These are phyloP conservation scores for Protosalanx chinensis DNA, from an alignment of 2,797 vertebrate species.

Conservation along the genomic window DNA sequence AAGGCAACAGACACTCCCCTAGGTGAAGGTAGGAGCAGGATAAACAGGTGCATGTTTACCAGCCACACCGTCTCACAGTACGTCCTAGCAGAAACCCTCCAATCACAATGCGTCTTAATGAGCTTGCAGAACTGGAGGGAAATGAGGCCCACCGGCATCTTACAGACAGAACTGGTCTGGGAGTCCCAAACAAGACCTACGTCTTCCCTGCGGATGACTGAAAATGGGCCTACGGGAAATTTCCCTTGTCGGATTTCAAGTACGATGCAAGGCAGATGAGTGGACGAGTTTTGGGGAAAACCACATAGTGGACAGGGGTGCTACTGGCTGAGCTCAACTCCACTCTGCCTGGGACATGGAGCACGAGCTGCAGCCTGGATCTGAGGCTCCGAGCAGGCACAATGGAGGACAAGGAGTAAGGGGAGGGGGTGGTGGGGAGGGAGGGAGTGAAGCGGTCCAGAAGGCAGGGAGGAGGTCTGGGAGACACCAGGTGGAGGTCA, in stretches of 20 bases:
- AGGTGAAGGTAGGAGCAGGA: no score
- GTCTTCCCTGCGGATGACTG: slow-evolving; percentile 24
- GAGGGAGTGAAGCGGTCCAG: slow-evolving; percentile 25
- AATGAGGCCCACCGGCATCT: no score
- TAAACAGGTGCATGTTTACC: no score
- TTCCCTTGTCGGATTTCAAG: slow-evolving; percentile 3
- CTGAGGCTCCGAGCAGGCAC: slow-evolving; percentile 25
- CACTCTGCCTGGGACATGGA: neutral
- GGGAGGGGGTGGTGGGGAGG: slow-evolving; percentile 34
- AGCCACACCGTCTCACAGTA: no score
- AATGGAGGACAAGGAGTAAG: slow-evolving; percentile 24
- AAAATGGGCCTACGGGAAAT: slow-evolving; percentile 25
- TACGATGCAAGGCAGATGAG: slow-evolving; percentile 35
- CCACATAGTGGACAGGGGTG: no score
- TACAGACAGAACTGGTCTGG: no score
- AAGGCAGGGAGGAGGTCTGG: no score
- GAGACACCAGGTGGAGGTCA: slow-evolving; percentile 12
- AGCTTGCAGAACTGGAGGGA: no score
- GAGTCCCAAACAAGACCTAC: no score
- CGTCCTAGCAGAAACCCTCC: no score
- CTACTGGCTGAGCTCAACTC: neutral
- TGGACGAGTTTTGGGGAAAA: neutral
- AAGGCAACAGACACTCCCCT: no score
- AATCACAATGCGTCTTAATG: no score
- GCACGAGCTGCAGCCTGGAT: neutral